Evolutionary conservation across 2,797 vertebrate genomes (phyloP), one percentile per base, ranked within the genome.

Genomic region (Phoeniculus purpureus): DNA sequence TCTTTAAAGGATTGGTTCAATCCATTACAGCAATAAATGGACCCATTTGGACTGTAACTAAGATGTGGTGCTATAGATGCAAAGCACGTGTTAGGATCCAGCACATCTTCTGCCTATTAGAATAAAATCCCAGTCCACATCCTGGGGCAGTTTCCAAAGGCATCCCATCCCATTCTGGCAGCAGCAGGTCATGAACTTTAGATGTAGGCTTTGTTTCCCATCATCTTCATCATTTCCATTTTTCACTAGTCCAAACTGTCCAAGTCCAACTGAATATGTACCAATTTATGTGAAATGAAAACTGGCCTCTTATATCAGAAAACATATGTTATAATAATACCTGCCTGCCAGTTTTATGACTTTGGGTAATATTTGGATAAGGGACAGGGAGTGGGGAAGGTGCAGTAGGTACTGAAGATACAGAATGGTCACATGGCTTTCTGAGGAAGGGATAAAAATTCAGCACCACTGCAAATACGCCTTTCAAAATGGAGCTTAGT

Each of bases 311-410:
- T 71, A 21, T 40, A 17, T 78, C 40, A 62, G 72, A 85, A 79
- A 87, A 51, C 7, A 9, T 61, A 56, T 43, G 31, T 91, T 91
- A 89, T 76, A 91, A 70, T 91, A 91, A 70, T 91, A 91, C 54
- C 55, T 73, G 27, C 29, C 48, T 94, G 25, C 60, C 80, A 60
- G 29, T 51, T 93, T 87, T 67, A 70, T 40, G 6, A 62, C 25
- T 78, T 92, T 45, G 48, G 58, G 60, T 92, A 87, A 76, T 81
- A 85, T 85, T 89, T 91, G 59, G 70, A 17, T 80, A 80, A 40
- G 75, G 43, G 37, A 37, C 12, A 12, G 58, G 29, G 14, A n/a
- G 78, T 85, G 4, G 21, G 54, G 27, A 74, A 66, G 3, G 50
- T 91, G 21, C 17, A 72, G 48, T 47, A 66, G 37, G 25, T 72